Evolutionary conservation across 1,140 invertebrate species (phyloP), one percentile per base, ranked within the genome.

Genomic region (Heliconius hewitsoni): DNA sequence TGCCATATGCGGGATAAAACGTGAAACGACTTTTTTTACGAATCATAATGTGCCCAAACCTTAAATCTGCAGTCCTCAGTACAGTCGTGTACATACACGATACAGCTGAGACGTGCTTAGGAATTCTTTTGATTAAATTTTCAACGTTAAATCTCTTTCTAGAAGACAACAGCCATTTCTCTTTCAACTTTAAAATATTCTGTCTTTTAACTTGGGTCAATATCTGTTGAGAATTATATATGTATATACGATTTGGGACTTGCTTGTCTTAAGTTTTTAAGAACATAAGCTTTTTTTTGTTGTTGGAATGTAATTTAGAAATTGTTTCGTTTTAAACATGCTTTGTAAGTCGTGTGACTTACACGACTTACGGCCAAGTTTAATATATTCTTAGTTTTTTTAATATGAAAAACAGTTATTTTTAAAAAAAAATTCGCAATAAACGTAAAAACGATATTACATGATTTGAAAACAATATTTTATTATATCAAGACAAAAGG

Each of bases 61-160:
- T 2, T 66, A 66, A 66, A 66, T 66, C 11, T 66, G 60, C 60
- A 66, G 60, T 66, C 9, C 30, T 16, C 30, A 27, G 37, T 73
- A 74, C 46, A 55, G 27, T 74, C 46, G 34, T 74, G 50, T 74
- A 30, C 73, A 74, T 27, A 50, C 23, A 74, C 39, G 42, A 55
- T 30, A 52, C 23, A 52, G 16, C 39, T 34, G 42, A 19, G 23
- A 52, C 42, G 50, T 74, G n/a, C 52, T 55, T 50, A 55, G 50
- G 46, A 52, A 74, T 74, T 74, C 73, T 74, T 74, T 74, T 74
- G 39, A 74, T 52, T 52, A 74, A 46, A 23, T 55, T 74, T 30
- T 52, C 73, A 52, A 66, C 60, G 60, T 66, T 66, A 66, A 66
- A 66, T 66, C 60, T 66, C 60, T 66, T 66, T 66, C 60, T 66